Evolutionary conservation across 2,113 vertebrate species (phyloP).

Genomic region (Indri indri): DNA sequence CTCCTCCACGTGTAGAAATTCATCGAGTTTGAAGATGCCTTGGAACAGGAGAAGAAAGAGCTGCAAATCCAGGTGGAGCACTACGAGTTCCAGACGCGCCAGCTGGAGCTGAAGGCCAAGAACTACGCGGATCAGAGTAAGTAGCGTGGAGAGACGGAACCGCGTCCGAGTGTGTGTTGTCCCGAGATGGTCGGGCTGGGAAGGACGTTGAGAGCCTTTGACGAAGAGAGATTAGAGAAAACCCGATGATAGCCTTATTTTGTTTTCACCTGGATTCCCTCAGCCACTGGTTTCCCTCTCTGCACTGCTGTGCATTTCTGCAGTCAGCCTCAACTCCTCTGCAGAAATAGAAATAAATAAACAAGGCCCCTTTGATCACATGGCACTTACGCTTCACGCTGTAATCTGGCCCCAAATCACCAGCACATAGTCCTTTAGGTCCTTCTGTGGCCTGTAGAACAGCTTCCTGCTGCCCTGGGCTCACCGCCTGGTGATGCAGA

Average conservation of each 20-base stretch:
- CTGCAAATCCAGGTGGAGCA: constrained; percentile 94
- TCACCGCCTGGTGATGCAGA: accelerated
- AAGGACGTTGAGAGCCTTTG: not conserved
- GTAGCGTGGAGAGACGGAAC: not conserved
- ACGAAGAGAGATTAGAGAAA: not conserved
- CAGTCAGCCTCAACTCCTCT: not conserved
- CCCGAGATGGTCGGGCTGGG: not conserved
- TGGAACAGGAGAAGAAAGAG: constrained; percentile 99
- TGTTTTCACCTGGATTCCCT: not conserved
- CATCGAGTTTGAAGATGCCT: constrained; percentile 97
- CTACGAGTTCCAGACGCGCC: constrained; percentile 95
- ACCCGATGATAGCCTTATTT: accelerated
- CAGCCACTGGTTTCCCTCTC: not conserved
- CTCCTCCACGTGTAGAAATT: constrained; percentile 89
- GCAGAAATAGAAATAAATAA: not conserved
- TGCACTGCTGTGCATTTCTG: not conserved
- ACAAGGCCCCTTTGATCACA: not conserved
- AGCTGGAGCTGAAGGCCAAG: constrained; percentile 96
- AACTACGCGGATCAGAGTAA: constrained; percentile 98
- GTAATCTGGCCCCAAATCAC: not conserved
- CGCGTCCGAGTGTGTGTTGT: not conserved
- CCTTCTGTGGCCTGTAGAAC: not conserved
- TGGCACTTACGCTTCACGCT: not conserved
- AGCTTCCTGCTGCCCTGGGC: too few species aligned
- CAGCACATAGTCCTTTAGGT: not conserved